A percentile compares a stretch with the other conserved stretches of the same genome.
Evolutionary conservation across 2,113 vertebrate species (phyloP).

Genomic region (Sinocyclocheilus rhinocerous): DNA sequence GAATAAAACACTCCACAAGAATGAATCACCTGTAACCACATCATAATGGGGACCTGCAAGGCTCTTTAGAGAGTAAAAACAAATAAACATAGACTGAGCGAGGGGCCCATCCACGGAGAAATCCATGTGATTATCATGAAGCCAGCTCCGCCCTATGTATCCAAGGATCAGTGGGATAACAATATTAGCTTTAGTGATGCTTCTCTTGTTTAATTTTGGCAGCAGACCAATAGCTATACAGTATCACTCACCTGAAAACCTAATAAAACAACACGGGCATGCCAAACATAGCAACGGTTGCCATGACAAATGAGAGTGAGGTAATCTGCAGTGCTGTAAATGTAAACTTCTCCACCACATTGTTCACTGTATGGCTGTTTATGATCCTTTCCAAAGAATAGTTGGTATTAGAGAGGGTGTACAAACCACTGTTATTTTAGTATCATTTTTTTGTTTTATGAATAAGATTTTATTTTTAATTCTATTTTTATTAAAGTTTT

Average conservation of each 20-base stretch:
- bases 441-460: not conserved
- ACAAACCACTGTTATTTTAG: not conserved
- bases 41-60: not conserved
- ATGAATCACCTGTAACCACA: not conserved
- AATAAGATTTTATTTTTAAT: not conserved
- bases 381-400: not conserved
- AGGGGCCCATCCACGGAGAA: not conserved
- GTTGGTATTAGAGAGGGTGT: not conserved
- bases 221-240: constrained; percentile 50
- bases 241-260: constrained; percentile 52
- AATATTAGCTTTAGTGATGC: constrained; percentile 25
- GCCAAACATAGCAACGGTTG: constrained; percentile 74
- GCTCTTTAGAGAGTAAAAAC: not conserved
- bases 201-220: constrained; percentile 3
- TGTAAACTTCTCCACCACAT: constrained; percentile 7
- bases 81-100: not conserved
- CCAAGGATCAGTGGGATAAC: constrained; percentile 21
- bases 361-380: constrained; percentile 5
- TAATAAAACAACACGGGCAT: constrained; percentile 57
- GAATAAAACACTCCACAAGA: not conserved
- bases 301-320: constrained; percentile 63
- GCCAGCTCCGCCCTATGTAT: constrained; percentile 14
- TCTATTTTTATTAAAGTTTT: not conserved
- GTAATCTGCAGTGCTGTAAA: constrained; percentile 42
- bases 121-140: not conserved